Base-by-base conservation (phyloP, 1,140 invertebrate genomes). In the Platyura marginata region DNA sequence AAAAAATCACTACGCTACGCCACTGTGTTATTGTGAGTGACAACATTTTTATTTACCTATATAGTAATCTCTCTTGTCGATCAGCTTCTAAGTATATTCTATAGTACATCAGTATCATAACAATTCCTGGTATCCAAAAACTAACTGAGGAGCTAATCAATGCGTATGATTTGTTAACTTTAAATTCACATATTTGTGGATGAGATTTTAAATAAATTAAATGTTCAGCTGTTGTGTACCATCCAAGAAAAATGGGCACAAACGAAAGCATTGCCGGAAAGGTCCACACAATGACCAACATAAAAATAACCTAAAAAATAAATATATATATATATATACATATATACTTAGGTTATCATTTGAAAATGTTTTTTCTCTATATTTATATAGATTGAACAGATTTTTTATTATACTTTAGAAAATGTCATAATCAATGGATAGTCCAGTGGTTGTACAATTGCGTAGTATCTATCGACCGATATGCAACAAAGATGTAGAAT, bases 61-160 rank as follows among this genome's bases (percentile, higher is more conserved):
- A 89, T 3, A 92, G 67, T 74, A 89, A 81, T 39, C 86, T 74
- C 56, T 94, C 90, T 61, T 96, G 91, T 13, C 85, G 69, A 49
- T 89, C 79, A 0, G 91, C 91, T 57, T 94, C 90, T 47, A 77
- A 67, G 62, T 89, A 94, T 51, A 96, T 94, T 57, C 82, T 75
- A 63, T 83, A 86, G 63, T 96, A 96, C 72, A 92, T 90, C 53
- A 80, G 81, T 37, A 94, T 71, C 90, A 96, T 95, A 46, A 93
- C 87, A 49, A 88, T 77, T 34, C 87, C 86, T n/a, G 92, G 92
- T 36, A 92, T 78, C 90, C 91, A 96, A 62, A 96, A 95, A 50
- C 88, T 92, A 39, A 95, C 79, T 62, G 81, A 79, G 20, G 87
- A 92, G 16, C 89, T 94, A 29, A 95, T 73, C 43, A 92, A 72